Conservation (phyloP, 2,888 invertebrate genomes). For the Chalcosyrphus nemorum region DNA sequence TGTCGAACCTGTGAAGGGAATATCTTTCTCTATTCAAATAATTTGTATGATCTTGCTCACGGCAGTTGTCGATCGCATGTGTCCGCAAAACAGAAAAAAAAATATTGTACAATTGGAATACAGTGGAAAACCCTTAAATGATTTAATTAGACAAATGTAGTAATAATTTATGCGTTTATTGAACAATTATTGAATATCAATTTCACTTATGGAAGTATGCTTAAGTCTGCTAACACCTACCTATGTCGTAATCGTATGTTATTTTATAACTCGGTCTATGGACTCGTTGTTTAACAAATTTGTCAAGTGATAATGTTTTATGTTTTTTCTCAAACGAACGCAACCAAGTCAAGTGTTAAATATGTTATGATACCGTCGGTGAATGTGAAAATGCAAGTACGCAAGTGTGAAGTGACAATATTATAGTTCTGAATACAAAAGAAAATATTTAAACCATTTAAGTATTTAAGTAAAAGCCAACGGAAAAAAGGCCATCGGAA, state of each 20-base stretch:
- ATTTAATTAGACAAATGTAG: neutral
- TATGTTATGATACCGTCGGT: constrained; percentile 57
- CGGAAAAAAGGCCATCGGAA: neutral
- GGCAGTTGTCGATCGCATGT: constrained; percentile 24
- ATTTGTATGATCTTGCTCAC: constrained; percentile 48
- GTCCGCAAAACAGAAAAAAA: constrained; percentile 15
- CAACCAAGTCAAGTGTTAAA: neutral
- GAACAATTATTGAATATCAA: constrained; percentile 19
- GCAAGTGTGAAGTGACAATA: constrained; percentile 21
- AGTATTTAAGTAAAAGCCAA: neutral
- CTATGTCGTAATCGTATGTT: neutral
- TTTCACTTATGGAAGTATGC: constrained; percentile 9
- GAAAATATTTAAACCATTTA: neutral
- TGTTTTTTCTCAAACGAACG: neutral
- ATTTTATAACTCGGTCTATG: neutral
- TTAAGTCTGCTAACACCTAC: neutral
- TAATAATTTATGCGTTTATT: neutral
- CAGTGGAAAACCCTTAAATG: constrained; percentile 11
- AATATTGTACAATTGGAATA: constrained; percentile 3
- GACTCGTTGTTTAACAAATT: neutral
- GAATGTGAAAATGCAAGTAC: constrained; percentile 32
- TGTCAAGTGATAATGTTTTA: constrained; percentile 4
- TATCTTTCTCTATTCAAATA: constrained; percentile 60
- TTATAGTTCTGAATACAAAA: neutral
- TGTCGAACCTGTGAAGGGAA: constrained; percentile 65